Base-by-base conservation (phyloP, 35 echinoderm and acorn worm species). In the Apostichopus japonicus region DNA sequence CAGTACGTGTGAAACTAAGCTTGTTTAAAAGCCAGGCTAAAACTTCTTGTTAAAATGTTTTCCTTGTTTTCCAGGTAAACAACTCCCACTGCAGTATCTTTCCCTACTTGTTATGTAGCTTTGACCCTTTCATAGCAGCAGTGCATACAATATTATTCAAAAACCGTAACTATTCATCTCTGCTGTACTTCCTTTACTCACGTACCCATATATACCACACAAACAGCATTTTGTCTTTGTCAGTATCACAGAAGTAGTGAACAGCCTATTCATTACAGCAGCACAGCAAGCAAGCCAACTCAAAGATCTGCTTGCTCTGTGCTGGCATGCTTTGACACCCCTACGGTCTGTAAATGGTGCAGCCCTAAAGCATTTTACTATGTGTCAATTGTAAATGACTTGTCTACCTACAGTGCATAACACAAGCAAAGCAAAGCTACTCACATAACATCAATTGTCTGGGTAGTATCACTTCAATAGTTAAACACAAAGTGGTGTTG, bases 371-470 rank as follows among this genome's bases (percentile, higher is more conserved):
- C 81, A 84, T 57, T 84, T 24, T 84, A 57, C 81, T 84, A 84
- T 84, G 81, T 84, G 81, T 84, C 81, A 84, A 84, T 84, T 84
- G 81, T 57, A 84, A 84, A 84, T 84, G 81, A 84, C 81, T 84
- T 84, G 55, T 84, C 81, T 84, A 58, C 54, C 81, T 84, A 84
- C 55, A 84, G 81, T 84, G 81, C 81, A 84, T 58, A 84, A 84
- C 81, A 84, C 81, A 84, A 84, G 81, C 81, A 84, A 17, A 57
- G 54, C 11, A 6, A 84, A 21, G 53, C 81, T 15, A 19, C 15
- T 24, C 21, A 14, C 15, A 15, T 23, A 24, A 54, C 81, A 84
- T 84, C 81, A 84, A 84, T 84, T 57, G 81, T 84, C 81, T 84
- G 54, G 10, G 5, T 84, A 55, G 81, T 84, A 84, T 84, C 53